Conservation (phyloP, 1,140 invertebrate genomes). For the Drepana arcuata region DNA sequence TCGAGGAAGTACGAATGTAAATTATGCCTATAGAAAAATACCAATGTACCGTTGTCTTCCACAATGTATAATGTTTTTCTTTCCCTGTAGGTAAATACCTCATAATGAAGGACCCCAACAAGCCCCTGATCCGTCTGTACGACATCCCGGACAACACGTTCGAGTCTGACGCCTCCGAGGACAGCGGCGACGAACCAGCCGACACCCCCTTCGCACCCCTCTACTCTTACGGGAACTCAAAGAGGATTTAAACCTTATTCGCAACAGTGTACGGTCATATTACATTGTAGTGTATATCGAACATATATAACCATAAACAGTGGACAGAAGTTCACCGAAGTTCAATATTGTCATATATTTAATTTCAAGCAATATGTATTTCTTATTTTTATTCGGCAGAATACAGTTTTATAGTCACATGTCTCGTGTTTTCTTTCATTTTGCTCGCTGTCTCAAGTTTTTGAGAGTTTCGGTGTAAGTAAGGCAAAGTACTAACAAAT, state of each 20-base stretch:
- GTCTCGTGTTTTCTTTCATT: slow-evolving; percentile 24
- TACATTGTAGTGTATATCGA: background rate
- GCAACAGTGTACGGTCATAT: background rate
- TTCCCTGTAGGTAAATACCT: slow-evolving; percentile 89
- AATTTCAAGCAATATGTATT: no score
- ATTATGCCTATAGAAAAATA: no score
- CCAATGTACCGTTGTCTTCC: no score
- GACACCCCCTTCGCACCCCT: slow-evolving; percentile 74
- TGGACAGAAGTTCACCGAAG: no score
- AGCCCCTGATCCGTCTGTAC: slow-evolving; percentile 96
- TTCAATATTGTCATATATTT: no score
- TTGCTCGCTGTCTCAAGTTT: no score
- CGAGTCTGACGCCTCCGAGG: slow-evolving; percentile 96
- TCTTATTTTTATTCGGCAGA: slow-evolving; percentile 45
- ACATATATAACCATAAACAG: no score
- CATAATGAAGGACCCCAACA: slow-evolving; percentile 99
- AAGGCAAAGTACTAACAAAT: no score
- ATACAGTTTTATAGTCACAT: slow-evolving; percentile 54
- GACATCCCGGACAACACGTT: slow-evolving; percentile 99
- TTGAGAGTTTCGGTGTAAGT: no score
- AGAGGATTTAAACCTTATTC: slow-evolving; percentile 45
- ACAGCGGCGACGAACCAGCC: slow-evolving; percentile 86
- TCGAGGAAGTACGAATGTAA: no score
- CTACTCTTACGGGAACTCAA: slow-evolving; percentile 63
- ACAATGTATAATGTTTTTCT: no score